These are phyloP conservation scores for Pseudolaguvia tuberculata DNA, from an alignment of 2,113 vertebrate species.

Conservation along the genomic window DNA sequence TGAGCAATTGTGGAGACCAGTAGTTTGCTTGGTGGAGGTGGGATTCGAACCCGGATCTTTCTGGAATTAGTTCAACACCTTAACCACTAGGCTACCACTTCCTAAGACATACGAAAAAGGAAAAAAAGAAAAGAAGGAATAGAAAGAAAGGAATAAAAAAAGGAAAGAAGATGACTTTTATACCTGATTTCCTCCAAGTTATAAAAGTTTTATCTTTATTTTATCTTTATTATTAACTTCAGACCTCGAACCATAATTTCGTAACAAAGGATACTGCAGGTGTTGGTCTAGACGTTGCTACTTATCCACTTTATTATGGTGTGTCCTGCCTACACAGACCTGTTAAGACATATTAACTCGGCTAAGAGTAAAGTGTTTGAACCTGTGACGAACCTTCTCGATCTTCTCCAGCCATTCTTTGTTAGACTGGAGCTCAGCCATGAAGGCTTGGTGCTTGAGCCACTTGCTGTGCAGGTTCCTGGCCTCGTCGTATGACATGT, in stretches of 20 bases:
- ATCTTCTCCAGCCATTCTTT: constrained; percentile 99
- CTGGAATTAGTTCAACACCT: too few species aligned
- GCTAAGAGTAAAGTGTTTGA: not conserved
- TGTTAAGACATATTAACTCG: not conserved
- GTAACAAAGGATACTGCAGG: too few species aligned
- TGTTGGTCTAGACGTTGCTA: not conserved
- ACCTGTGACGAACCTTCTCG: constrained; percentile 74
- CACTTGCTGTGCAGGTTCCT: constrained; percentile 92
- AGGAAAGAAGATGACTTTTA: too few species aligned
- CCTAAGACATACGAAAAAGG: not conserved
- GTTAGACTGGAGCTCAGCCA: constrained; percentile 91
- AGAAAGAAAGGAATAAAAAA: too few species aligned
- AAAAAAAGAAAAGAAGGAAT: not conserved
- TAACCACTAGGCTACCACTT: too few species aligned
- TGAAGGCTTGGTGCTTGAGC: constrained; percentile 86
- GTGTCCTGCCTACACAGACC: not conserved
- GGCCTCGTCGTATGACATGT: constrained; percentile 98
- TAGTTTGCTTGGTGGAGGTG: too few species aligned
- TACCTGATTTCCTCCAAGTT: too few species aligned
- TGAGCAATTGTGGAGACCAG: too few species aligned
- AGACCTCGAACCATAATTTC: not conserved
- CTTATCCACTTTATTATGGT: not conserved
- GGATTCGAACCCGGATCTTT: too few species aligned
- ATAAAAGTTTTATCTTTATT: too few species aligned
- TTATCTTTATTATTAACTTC: too few species aligned